A percentile compares a stretch with the other conserved stretches of the same genome.
Evolutionary conservation across 1,140 invertebrate species (phyloP).

Genomic region (Acyrthosiphon pisum): DNA sequence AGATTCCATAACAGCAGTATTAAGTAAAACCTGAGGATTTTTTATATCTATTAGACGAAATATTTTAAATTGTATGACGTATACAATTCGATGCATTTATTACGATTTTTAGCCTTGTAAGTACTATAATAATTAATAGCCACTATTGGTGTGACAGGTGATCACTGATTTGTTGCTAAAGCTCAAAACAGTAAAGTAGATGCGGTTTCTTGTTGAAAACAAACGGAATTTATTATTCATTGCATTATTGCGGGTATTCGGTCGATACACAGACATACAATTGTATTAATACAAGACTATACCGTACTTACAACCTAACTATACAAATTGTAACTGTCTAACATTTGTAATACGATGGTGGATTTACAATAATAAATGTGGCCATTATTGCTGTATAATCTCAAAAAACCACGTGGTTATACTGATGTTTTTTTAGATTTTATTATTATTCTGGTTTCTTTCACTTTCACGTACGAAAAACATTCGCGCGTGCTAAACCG

Average conservation of each 20-base stretch:
- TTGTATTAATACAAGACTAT: not conserved
- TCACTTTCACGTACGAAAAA: conserved; percentile 39
- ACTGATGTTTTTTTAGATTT: not conserved
- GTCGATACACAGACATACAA: not conserved
- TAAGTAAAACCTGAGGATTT: not conserved
- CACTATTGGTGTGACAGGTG: too few species aligned
- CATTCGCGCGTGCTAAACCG: not conserved
- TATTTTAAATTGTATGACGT: not conserved
- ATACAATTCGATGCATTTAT: not conserved
- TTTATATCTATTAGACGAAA: not conserved
- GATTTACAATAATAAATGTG: not conserved
- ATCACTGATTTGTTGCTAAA: not conserved
- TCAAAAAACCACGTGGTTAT: not conserved
- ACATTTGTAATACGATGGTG: not conserved
- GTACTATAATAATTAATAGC: not conserved
- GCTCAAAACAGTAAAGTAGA: not conserved
- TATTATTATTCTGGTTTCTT: conserved; percentile 39
- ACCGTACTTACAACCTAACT: not conserved
- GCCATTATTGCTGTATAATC: not conserved
- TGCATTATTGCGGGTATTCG: not conserved
- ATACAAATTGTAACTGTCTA: not conserved
- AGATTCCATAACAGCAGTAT: not conserved
- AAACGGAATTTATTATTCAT: not conserved
- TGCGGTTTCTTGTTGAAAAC: not conserved
- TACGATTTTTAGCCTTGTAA: not conserved